Base-by-base conservation (phyloP, 2,113 vertebrate genomes). In the Otocyon megalotis region DNA sequence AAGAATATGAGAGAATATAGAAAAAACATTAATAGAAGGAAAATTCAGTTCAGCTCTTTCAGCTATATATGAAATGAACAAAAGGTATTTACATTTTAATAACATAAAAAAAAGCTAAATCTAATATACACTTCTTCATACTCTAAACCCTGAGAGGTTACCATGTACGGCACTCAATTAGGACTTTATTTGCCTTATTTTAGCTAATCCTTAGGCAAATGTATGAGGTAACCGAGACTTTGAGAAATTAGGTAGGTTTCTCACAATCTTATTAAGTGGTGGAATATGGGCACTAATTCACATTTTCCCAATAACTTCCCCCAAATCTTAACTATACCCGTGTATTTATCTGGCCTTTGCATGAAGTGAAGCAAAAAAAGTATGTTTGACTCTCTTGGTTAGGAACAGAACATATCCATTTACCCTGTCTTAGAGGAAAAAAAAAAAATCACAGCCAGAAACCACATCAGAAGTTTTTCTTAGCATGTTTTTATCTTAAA, bases 151-250 rank as follows among this genome's bases (percentile, higher is more conserved):
- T 69, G 17, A 48, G 69, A 81, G 85, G 22, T 11, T 72, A 35
- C 1, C 14, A 32, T 1, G 14, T 16, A 26, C 0, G 50, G 13
- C 9, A 15, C 1, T 24, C 8, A 62, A 20, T 35, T 37, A 28
- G 9, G 12, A 60, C 32, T 86, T n/a, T 35, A 48, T 9, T 30
- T 20, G 26, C 17, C 22, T 69, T 86, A 71, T 26, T 60, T 60
- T 53, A 37, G 16, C 14, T 32, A 43, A 67, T 72, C 43, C 8
- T 90, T 85, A 76, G 62, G 12, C 11, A 85, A 76, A 76, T 3
- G 11, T 65, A 20, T 16, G 4, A 24, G 43, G 5, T 50, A 82
- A 92, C 6, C 26, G 3, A 92, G 65, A 14, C 20, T 76, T 54
- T 30, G 8, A 65, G 43, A 54, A 35, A 54, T 56, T 53, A 53